A percentile compares a stretch with the other conserved stretches of the same genome.
Conservation (phyloP, 2,888 invertebrate genomes). For the Girardia tigrina region DNA sequence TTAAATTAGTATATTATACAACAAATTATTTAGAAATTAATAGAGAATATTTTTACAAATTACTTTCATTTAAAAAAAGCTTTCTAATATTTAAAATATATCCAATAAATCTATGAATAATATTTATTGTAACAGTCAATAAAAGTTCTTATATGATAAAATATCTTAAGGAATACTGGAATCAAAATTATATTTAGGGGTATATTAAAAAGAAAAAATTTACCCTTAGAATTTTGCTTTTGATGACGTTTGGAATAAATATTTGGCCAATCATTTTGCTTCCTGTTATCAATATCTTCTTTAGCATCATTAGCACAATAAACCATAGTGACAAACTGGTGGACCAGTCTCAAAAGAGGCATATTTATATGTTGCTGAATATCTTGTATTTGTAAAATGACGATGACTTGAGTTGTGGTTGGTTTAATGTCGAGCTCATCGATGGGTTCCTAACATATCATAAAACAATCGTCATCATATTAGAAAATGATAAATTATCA, state of each 20-base stretch:
- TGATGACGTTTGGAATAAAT: conserved; percentile 36
- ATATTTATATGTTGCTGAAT: conserved; percentile 91
- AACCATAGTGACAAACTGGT: conserved; percentile 92
- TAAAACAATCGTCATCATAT: not conserved
- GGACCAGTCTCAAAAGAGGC: conserved; percentile 74
- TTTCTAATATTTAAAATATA: too few species aligned
- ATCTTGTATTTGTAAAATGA: conserved; percentile 68
- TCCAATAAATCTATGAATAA: too few species aligned
- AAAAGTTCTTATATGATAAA: too few species aligned
- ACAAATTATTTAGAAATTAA: not conserved
- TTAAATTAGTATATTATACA: not conserved
- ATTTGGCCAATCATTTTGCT: conserved; percentile 11
- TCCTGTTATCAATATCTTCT: conserved; percentile 42
- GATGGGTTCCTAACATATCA: conserved; percentile 30
- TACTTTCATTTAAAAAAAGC: too few species aligned
- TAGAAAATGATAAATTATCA: not conserved
- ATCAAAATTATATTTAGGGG: too few species aligned
- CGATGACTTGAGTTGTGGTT: conserved; percentile 76
- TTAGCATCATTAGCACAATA: conserved; percentile 88
- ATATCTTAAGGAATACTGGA: too few species aligned
- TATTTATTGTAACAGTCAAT: too few species aligned
- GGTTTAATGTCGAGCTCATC: conserved; percentile 50
- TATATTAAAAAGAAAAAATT: too few species aligned
- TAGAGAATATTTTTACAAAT: not conserved
- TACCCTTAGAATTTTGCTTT: conserved; percentile 47